A percentile compares a stretch with the other conserved stretches of the same genome.
Evolutionary conservation across 2,113 vertebrate genomes (phyloP).

Genomic region (Platichthys flesus): DNA sequence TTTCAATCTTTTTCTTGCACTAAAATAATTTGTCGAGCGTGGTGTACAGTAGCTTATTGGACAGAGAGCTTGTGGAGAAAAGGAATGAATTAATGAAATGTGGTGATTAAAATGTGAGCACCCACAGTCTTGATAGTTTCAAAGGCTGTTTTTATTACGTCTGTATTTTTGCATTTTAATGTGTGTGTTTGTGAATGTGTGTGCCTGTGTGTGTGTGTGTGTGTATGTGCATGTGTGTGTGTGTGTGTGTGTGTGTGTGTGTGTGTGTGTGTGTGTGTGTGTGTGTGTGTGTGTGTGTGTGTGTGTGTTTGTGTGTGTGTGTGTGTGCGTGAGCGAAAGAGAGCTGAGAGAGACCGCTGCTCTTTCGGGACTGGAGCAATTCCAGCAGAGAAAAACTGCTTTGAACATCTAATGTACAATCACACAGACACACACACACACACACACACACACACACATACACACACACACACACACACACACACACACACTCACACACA

Average conservation of each 20-base stretch:
- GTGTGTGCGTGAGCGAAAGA: not conserved
- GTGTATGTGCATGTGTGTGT: not conserved
- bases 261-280: not conserved
- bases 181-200: too few relatives aligned
- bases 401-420: constrained; percentile 8
- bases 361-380: constrained; percentile 11
- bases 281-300: not conserved
- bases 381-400: constrained; percentile 22
- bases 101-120: constrained; percentile 68
- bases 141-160: constrained; percentile 60
- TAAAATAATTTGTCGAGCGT: not conserved
- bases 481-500: not conserved
- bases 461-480: not conserved
- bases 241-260: constrained; percentile 16
- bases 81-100: constrained; percentile 65
- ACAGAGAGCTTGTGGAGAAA: constrained; percentile 26
- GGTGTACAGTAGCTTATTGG: constrained; percentile 24
- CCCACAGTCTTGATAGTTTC: constrained; percentile 48
- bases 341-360: constrained; percentile 5
- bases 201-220: too few relatives aligned
- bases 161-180: constrained; percentile 33
- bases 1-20: constrained; percentile 26
- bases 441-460: not conserved
- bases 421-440: not conserved
- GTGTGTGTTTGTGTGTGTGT: not conserved